A percentile compares a stretch with the other conserved stretches of the same genome.
Conservation (phyloP, 2,113 vertebrate genomes). For the Grus americana region DNA sequence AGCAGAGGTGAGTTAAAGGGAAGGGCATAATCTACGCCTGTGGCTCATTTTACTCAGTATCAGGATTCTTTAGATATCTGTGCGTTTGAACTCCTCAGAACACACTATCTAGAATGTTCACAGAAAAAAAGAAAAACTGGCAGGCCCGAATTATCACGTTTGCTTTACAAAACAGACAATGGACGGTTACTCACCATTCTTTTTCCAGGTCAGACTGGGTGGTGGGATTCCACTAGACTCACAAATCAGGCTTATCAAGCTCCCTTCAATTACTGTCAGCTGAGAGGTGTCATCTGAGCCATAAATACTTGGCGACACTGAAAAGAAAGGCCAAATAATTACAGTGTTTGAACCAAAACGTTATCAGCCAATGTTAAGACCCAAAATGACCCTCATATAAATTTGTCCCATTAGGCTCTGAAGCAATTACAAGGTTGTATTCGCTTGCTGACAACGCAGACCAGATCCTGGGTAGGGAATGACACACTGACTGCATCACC, state of each 20-base stretch:
- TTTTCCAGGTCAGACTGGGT: slow-evolving; percentile 89
- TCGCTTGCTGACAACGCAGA: background rate
- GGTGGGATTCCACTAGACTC: slow-evolving; percentile 95
- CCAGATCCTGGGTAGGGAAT: background rate
- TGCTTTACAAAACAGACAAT: background rate
- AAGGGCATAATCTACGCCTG: background rate
- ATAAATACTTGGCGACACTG: slow-evolving; percentile 88
- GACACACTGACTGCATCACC: background rate
- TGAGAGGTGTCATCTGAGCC: slow-evolving; percentile 80
- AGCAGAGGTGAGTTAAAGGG: background rate
- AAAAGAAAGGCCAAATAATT: background rate
- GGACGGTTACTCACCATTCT: slow-evolving; percentile 78
- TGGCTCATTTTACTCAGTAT: background rate
- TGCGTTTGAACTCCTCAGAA: background rate
- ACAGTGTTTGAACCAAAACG: background rate
- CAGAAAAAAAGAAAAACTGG: background rate
- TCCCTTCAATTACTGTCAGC: slow-evolving; percentile 87
- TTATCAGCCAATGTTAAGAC: background rate
- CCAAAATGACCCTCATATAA: background rate
- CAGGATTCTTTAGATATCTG: background rate
- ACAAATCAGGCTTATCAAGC: slow-evolving; percentile 85
- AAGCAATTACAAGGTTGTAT: background rate
- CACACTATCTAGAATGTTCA: background rate
- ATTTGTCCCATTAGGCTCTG: background rate
- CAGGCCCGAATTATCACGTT: background rate